Evolutionary conservation across 1,140 invertebrate genomes (phyloP), one percentile per base, ranked within the genome.

Genomic region (Leucophenga varia): DNA sequence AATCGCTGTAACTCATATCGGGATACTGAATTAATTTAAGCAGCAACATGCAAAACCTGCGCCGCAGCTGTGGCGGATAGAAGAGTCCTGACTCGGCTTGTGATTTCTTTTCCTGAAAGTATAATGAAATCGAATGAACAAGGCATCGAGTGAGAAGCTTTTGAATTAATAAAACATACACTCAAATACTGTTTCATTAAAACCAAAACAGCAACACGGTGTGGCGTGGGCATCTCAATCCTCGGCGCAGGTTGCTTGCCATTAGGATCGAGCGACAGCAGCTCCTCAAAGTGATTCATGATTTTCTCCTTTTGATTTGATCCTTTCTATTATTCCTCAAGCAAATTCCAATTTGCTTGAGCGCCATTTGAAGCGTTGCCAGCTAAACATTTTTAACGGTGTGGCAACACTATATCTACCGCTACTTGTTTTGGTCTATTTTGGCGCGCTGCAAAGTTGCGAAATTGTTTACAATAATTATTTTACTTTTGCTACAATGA

Each of bases 11-110:
- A 17, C 80, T 78, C 74, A 89, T 78, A 72, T 90, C 86, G 30
- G 85, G 81, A 69, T 82, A 82, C 72, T 86, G 84, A 52, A 85
- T 81, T 9, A 86, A 59, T 58, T 85, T 84, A 28, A 85, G 63
- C 6, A 82, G 74, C 1, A 82, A 69, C 61, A 85, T 79, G 57
- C 82, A 84, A 61, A 86, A 86, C 57, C 82, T 79, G 38, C 81
- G 74, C 2, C 71, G 55, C 4, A 51, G 47, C 17, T 72, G 59
- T 1, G 68, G 52, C 16, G 60, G 56, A 57, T 65, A 69, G 1
- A 54, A 50, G 10, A 64, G 37, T 2, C 63, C 60, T 7, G 55
- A 52, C 12, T 72, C 65, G 10, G 55, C 38, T 10, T 56, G 60
- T 4, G 41, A 40, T 39, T 69, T 59, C 25, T 73, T 73, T 2